phyloP scores from a whole-genome alignment of 1,140 invertebrate genomes.

The Epicauta chinensis region DNA sequence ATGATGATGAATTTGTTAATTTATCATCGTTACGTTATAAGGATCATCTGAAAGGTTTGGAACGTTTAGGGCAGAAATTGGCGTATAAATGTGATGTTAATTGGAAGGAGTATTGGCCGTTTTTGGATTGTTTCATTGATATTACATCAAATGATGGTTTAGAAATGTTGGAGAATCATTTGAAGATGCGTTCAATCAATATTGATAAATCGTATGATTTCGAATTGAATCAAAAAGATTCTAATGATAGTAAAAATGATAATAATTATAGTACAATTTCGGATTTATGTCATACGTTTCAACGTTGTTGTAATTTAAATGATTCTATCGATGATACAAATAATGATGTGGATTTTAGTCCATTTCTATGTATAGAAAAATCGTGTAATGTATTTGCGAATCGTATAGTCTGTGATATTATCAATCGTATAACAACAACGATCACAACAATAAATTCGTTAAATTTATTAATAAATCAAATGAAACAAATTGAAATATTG shows the following conservation, averaged over 20 bases:
- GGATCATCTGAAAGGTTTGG: slow-evolving; percentile 78
- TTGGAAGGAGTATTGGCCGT: slow-evolving; percentile 92
- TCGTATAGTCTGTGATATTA: slow-evolving; percentile 46
- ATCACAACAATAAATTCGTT: neutral
- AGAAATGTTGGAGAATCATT: slow-evolving; percentile 63
- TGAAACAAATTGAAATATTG: slow-evolving; percentile 58
- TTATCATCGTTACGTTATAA: slow-evolving; percentile 52
- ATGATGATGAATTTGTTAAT: slow-evolving; percentile 17
- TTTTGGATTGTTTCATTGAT: slow-evolving; percentile 73
- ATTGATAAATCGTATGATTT: neutral
- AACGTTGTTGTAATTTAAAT: slow-evolving; percentile 47
- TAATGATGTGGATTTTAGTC: slow-evolving; percentile 30
- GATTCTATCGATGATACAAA: slow-evolving; percentile 32
- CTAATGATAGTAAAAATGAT: slow-evolving; percentile 18
- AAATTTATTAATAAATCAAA: slow-evolving; percentile 48
- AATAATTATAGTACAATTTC: slow-evolving; percentile 46
- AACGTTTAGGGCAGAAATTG: slow-evolving; percentile 70
- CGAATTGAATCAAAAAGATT: neutral
- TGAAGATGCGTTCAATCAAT: slow-evolving; percentile 37
- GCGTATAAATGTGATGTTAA: slow-evolving; percentile 66
- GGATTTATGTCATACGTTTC: slow-evolving; percentile 50
- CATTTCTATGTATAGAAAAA: slow-evolving; percentile 56
- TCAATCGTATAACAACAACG: slow-evolving; percentile 17
- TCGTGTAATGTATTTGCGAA: slow-evolving; percentile 62
- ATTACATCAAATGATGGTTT: slow-evolving; percentile 66